phyloP scores from a whole-genome alignment of 2,888 invertebrate genomes.

The Drosophila demipolita region DNA sequence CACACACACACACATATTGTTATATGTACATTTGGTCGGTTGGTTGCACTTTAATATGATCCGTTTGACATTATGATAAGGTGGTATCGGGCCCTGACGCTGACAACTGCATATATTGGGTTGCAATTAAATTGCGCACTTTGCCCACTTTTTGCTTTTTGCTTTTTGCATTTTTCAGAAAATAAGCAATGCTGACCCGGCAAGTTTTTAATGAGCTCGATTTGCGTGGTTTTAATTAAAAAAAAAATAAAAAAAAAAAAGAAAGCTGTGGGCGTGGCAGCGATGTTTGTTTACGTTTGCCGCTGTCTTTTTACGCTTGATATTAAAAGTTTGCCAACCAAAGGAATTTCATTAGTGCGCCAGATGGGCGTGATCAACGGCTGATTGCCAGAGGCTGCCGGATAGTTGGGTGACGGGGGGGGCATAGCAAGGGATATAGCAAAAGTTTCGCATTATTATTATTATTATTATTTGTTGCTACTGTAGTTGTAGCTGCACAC shows the following conservation, averaged over 20 bases:
- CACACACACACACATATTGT: background rate
- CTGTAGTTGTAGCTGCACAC: conserved; percentile 37
- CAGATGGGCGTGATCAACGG: conserved; percentile 59
- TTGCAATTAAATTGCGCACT: conserved; percentile 54
- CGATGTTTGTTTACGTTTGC: conserved; percentile 48
- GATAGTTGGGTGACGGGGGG: background rate
- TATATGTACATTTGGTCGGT: conserved; percentile 11
- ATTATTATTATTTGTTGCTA: conserved; percentile 32
- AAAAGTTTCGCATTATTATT: conserved; percentile 50
- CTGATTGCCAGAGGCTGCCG: conserved; percentile 13
- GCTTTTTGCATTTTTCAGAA: conserved; percentile 4
- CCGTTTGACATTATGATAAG: conserved; percentile 65
- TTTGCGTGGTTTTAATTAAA: conserved; percentile 71
- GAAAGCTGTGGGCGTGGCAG: conserved; percentile 27
- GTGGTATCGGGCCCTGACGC: conserved; percentile 21
- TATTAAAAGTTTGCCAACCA: conserved; percentile 56
- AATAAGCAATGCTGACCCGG: conserved; percentile 46
- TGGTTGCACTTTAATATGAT: conserved; percentile 34
- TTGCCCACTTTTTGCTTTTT: conserved; percentile 12
- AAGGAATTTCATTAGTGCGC: conserved; percentile 72
- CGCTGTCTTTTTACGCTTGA: conserved; percentile 43
- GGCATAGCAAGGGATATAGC: conserved; percentile 37
- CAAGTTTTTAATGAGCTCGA: conserved; percentile 74
- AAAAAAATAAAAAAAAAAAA: conserved; percentile 49
- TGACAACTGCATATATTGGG: conserved; percentile 52